phyloP scores from a whole-genome alignment of 2,797 vertebrate genomes.

The Lacerta agilis region DNA sequence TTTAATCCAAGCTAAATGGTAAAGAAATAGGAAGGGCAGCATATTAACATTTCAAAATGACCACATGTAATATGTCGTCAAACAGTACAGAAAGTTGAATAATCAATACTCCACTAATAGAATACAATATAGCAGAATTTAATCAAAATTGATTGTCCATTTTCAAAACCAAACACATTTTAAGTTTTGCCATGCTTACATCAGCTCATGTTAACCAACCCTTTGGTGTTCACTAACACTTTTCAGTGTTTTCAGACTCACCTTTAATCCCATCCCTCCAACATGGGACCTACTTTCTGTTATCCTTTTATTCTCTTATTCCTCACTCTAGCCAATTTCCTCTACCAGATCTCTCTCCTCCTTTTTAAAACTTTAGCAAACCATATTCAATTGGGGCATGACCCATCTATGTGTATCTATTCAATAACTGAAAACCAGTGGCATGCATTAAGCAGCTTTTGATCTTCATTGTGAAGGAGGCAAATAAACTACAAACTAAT shows the following conservation, averaged over 20 bases:
- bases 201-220: not conserved
- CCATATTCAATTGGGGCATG: not conserved
- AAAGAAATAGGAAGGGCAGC: not conserved
- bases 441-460: not conserved
- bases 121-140: not conserved
- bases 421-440: not conserved
- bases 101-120: not conserved
- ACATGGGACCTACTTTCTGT: not conserved
- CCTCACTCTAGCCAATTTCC: not conserved
- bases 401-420: not conserved
- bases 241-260: not conserved
- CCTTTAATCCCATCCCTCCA: not conserved
- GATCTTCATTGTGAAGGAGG: not conserved
- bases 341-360: not conserved
- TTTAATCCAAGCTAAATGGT: not conserved
- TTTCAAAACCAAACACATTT: not conserved
- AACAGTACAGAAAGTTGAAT: not conserved
- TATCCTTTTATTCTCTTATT: not conserved
- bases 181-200: not conserved
- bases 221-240: not conserved
- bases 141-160: not conserved
- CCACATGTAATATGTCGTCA: no score
- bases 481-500: not conserved
- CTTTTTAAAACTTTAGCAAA: not conserved
- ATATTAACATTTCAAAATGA: not conserved